phyloP scores from a whole-genome alignment of 2,797 vertebrate genomes.

The Carapus acus region DNA sequence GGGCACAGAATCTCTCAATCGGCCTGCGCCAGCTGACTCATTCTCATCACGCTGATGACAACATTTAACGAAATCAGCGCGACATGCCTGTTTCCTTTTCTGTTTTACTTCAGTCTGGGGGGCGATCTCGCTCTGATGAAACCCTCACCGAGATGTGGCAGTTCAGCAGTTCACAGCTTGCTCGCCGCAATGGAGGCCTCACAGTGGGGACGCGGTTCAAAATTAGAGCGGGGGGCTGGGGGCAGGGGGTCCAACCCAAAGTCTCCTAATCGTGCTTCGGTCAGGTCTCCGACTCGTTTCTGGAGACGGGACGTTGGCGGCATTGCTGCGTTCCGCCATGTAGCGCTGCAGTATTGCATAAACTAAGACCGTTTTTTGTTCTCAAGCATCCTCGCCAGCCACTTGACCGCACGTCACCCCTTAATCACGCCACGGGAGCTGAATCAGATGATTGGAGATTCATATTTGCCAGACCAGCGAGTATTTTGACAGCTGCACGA shows the following conservation, averaged over 20 bases:
- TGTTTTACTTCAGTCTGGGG: slow-evolving; percentile 37
- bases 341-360: background rate
- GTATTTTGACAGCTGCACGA: slow-evolving; percentile 67
- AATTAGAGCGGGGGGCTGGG: slow-evolving; percentile 9
- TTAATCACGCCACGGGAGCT: slow-evolving; percentile 64
- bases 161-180: slow-evolving; percentile 29
- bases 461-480: slow-evolving; percentile 74
- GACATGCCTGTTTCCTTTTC: slow-evolving; percentile 34
- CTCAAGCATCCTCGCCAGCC: slow-evolving; percentile 23
- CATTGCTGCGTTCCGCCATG: background rate
- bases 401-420: slow-evolving; percentile 47
- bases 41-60: slow-evolving; percentile 57
- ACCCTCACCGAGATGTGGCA: slow-evolving; percentile 34
- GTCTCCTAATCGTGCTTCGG: too few relatives aligned
- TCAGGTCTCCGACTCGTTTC: slow-evolving; percentile 11
- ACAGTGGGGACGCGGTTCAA: slow-evolving; percentile 17
- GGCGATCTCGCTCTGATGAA: slow-evolving; percentile 45
- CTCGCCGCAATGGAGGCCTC: slow-evolving; percentile 33
- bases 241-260: too few relatives aligned
- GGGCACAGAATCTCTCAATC: slow-evolving; percentile 53
- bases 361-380: slow-evolving; percentile 5
- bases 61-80: slow-evolving; percentile 57
- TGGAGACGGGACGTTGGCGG: background rate
- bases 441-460: slow-evolving; percentile 66
- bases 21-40: slow-evolving; percentile 58